Evolutionary conservation across 2,888 invertebrate genomes (phyloP).

Genomic region (Uropetala carovei): DNA sequence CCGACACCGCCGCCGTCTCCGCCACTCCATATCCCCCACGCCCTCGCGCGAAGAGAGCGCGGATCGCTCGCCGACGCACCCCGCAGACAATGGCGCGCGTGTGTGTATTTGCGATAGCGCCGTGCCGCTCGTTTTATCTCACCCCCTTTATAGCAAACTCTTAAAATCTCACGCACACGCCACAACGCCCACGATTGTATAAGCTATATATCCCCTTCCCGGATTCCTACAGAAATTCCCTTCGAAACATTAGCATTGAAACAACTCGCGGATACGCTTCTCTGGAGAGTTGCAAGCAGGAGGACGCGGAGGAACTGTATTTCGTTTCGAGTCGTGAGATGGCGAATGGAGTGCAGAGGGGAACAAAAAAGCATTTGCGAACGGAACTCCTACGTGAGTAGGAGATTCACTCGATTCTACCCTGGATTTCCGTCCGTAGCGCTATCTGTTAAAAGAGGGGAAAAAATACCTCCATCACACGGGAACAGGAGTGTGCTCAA

Average conservation of each 20-base stretch:
- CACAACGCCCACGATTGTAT: too few relatives aligned
- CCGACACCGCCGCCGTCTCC: neutral
- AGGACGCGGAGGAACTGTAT: too few relatives aligned
- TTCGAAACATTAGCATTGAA: too few relatives aligned
- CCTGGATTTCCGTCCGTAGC: neutral
- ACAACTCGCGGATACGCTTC: too few relatives aligned
- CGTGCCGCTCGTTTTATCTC: neutral
- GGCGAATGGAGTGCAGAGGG: neutral
- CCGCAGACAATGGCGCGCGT: neutral
- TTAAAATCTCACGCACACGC: too few relatives aligned
- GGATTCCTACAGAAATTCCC: too few relatives aligned
- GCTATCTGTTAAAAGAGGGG: neutral
- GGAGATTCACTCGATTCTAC: neutral
- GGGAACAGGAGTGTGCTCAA: conserved; percentile 8
- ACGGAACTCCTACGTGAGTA: neutral
- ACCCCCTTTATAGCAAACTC: too few relatives aligned
- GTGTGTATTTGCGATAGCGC: neutral
- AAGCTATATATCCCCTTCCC: too few relatives aligned
- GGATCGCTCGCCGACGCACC: neutral
- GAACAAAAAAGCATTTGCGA: neutral
- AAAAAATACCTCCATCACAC: neutral
- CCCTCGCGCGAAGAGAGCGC: neutral
- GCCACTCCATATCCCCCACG: neutral
- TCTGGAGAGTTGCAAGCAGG: too few relatives aligned
- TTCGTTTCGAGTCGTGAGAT: too few relatives aligned